These are phyloP conservation scores for Probaryconus sp. DNA, from an alignment of 1,140 invertebrate genomes.

Conservation along the genomic window DNA sequence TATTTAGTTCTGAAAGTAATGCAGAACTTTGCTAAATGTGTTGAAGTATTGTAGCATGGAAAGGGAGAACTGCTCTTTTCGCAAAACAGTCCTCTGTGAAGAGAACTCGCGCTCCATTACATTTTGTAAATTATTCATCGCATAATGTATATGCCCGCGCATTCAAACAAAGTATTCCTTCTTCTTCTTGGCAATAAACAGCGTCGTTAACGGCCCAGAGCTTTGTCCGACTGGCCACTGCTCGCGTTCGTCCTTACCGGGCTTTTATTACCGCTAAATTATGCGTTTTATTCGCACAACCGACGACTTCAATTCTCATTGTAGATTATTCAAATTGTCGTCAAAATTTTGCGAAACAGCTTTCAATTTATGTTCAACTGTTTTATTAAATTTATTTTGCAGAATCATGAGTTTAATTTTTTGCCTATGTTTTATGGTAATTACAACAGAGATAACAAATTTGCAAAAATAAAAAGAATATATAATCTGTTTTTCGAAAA, in stretches of 20 bases:
- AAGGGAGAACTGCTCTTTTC: constrained; percentile 29
- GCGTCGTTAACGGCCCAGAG: constrained; percentile 73
- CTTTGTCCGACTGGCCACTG: constrained; percentile 37
- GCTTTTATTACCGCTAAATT: constrained; percentile 77
- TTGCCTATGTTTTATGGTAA: too few relatives aligned
- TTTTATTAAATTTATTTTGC: too few relatives aligned
- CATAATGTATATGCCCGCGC: constrained; percentile 37
- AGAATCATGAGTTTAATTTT: too few relatives aligned
- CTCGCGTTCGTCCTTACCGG: constrained; percentile 46
- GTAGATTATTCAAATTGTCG: constrained; percentile 72
- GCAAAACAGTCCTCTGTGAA: constrained; percentile 31
- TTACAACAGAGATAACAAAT: too few relatives aligned
- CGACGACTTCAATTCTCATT: constrained; percentile 67
- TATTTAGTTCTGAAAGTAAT: too few relatives aligned
- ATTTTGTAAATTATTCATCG: constrained; percentile 57
- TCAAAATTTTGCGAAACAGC: too few relatives aligned
- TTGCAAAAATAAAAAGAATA: too few relatives aligned
- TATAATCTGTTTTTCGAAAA: too few relatives aligned
- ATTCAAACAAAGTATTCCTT: constrained; percentile 75
- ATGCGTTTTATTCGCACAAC: constrained; percentile 72
- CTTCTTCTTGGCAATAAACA: constrained; percentile 74
- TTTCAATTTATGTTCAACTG: too few relatives aligned
- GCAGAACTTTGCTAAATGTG: too few relatives aligned
- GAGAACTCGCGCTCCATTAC: constrained; percentile 52
- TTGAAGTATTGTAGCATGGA: constrained; percentile 16